Evolutionary conservation across 2,113 vertebrate genomes (phyloP).

Genomic region (Garra rufa): DNA sequence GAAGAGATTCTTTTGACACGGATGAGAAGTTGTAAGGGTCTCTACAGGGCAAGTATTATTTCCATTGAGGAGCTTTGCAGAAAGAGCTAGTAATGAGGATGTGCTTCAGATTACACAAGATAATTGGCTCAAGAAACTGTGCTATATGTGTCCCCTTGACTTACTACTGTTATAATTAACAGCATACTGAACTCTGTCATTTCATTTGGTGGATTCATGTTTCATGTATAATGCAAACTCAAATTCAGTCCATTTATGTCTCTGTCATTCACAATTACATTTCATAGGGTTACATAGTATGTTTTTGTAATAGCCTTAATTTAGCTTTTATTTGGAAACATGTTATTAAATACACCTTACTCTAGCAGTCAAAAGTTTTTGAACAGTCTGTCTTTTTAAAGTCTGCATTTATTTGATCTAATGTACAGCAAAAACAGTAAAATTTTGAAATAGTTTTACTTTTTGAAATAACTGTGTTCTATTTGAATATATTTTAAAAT

Average conservation of each 20-base stretch:
- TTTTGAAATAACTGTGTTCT: too few species aligned
- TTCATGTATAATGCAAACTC: not conserved
- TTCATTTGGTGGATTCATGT: not conserved
- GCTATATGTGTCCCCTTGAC: not conserved
- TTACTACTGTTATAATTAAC: constrained; percentile 1
- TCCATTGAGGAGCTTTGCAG: not conserved
- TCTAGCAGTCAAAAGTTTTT: too few species aligned
- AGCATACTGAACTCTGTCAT: not conserved
- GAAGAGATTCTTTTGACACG: not conserved
- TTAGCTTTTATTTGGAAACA: too few species aligned
- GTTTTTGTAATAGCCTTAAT: too few species aligned
- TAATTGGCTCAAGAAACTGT: constrained; percentile 8
- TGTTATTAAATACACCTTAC: too few species aligned
- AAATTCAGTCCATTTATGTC: not conserved
- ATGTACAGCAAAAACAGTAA: too few species aligned
- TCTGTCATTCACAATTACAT: not conserved
- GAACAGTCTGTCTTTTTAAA: too few species aligned
- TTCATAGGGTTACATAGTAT: not conserved
- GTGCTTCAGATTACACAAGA: not conserved
- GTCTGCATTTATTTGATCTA: too few species aligned
- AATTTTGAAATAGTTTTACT: too few species aligned
- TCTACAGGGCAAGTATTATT: not conserved
- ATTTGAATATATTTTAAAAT: too few species aligned
- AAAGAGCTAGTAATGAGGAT: constrained; percentile 20
- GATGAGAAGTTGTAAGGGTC: constrained; percentile 5